These are phyloP conservation scores for Syngnathus rostellatus DNA, from an alignment of 2,797 vertebrate species.

Conservation along the genomic window DNA sequence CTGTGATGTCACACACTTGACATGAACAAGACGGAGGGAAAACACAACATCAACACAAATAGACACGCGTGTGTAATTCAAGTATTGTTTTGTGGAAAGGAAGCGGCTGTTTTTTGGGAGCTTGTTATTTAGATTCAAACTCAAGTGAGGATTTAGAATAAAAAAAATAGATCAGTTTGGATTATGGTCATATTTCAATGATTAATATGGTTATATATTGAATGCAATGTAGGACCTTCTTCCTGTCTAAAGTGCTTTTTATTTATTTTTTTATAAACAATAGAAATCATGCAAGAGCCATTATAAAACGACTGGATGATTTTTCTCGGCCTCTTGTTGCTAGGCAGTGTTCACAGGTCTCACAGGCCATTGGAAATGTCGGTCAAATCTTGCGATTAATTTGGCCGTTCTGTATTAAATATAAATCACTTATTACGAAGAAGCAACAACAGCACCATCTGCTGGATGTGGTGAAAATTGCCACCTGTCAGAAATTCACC, in stretches of 20 bases:
- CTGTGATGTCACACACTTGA: constrained; percentile 9
- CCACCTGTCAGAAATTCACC: too few relatives aligned
- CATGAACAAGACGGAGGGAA: constrained; percentile 10
- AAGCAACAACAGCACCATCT: background rate
- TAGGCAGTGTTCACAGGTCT: background rate
- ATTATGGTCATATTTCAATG: too few relatives aligned
- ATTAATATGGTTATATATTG: too few relatives aligned
- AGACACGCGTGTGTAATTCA: constrained; percentile 24
- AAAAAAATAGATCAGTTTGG: background rate
- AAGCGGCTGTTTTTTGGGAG: constrained; percentile 55
- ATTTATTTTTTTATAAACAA: too few relatives aligned
- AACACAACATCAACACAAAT: constrained; percentile 9
- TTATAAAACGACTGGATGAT: background rate
- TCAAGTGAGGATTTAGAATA: background rate
- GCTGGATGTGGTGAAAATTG: too few relatives aligned
- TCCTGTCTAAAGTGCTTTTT: too few relatives aligned
- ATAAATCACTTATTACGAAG: background rate
- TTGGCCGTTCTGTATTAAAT: background rate
- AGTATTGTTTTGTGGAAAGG: constrained; percentile 57
- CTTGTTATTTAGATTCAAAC: background rate
- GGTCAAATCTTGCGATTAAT: background rate
- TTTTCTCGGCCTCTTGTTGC: background rate
- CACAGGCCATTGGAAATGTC: background rate
- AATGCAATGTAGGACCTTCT: too few relatives aligned
- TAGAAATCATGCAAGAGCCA: background rate